Base-by-base conservation (phyloP, 2,113 vertebrate genomes). In the Cololabis saira region DNA sequence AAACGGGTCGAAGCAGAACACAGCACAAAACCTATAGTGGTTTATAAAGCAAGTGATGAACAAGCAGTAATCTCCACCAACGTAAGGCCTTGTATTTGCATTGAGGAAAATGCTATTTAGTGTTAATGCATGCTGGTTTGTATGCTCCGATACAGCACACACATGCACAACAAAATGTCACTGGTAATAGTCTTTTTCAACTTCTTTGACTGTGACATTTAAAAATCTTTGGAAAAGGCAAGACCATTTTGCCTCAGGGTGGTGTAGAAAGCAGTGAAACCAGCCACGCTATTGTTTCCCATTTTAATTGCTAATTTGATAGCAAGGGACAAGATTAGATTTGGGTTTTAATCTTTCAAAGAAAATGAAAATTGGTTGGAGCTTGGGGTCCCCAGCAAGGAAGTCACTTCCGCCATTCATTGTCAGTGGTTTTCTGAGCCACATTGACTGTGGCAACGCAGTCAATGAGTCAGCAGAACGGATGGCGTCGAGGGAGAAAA, bases 191-290 rank as follows among this genome's bases (percentile, higher is more conserved):
- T 84, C 61, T 84, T 86, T 84, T 83, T 76, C 76, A 82, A 85
- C 76, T 82, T 82, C 56, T 85, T 70, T 77, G 53, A 60, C 67
- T 74, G 69, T 89, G 90, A 90, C 90, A 91, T 91, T 91, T 91
- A 77, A 70, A 83, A 83, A 78, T 88, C 83, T 87, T 86, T 76
- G 74, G 50, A 76, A 70, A 27, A 74, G 18, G 75, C 60, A 18
- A 68, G 64, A 57, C 83, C 43, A 71, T 47, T 48, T 61, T 14
- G 71, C 85, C 78, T 69, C 42, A 42, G 82, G 86, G 81, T 59
- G 69, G 19, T 8, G 2, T 44, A 12, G 57, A 61, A 64, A 83
- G 82, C 76, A 82, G 76, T 50, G 55, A 69, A 64, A 72, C 60
- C 59, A 56, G 74, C 55, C 48, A 43, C 64, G 14, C 67, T 60